Evolutionary conservation across 1,140 invertebrate genomes (phyloP), one percentile per base, ranked within the genome.

Genomic region (Neelides sp.): DNA sequence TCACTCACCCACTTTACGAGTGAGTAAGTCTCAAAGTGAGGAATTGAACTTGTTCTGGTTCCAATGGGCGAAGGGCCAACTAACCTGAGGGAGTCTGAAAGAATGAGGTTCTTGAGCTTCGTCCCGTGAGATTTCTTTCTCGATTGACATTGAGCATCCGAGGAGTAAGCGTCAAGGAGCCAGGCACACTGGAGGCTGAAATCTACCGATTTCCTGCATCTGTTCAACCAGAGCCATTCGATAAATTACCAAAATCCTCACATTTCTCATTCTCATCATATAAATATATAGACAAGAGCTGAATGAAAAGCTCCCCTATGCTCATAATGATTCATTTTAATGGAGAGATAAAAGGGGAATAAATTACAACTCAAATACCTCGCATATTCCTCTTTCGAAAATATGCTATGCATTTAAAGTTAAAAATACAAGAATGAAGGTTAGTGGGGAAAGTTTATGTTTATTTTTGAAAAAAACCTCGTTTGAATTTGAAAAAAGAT

Each of bases 151-250:
- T 75, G 72, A 49, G 78, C 75, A 66, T 91, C 86, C 17, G 82
- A 79, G 60, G 84, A 84, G 64, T 93, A 98, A 4, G 94, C 91
- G 56, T 93, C 87, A 55, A 98, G 72, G 13, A 98, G 71, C 93
- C 93, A 98, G 56, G 88, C 84, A 68, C 92, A 85, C 67, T 91
- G 85, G 43, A 98, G 74, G 22, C 91, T 90, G 69, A 98, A 98
- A 71, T 96, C 89, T 46, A 87, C 85, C 59, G 86, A 90, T 63
- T 84, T 79, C 62, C 90, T 79, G 75, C 92, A 96, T 64, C 92
- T 88, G 64, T 5, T 69, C 68, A 61, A 55, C 52, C n/a, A n/a
- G n/a, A 10, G 37, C 36, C 36, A 27, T 50, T 19, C 20, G 44
- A 44, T 20, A 5, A 12, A 20, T 7, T 20, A n/a, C 20, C 4